Conservation (phyloP, 2,888 invertebrate genomes). For the Tiliacea aurago region DNA sequence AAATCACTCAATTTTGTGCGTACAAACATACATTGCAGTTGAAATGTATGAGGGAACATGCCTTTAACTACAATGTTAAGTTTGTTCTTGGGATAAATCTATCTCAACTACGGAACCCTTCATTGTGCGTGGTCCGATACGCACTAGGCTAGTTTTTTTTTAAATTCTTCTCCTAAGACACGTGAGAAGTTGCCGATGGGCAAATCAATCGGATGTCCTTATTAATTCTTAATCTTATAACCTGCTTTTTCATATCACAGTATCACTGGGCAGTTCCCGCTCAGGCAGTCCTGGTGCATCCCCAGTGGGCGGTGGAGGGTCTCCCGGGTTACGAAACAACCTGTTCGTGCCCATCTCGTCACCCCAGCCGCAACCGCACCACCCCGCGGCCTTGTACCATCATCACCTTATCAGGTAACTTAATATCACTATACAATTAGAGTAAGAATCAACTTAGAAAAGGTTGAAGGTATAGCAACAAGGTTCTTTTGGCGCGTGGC, state of each 20-base stretch:
- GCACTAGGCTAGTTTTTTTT: too few species aligned
- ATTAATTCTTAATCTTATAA: not conserved
- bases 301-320: slow-evolving; percentile 96
- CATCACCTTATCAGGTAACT: slow-evolving; percentile 79
- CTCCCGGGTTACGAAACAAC: slow-evolving; percentile 95
- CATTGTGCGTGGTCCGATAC: too few species aligned
- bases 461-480: not conserved
- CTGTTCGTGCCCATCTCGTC: slow-evolving; percentile 97
- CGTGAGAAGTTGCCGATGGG: not conserved
- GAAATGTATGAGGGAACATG: too few species aligned
- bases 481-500: too few species aligned
- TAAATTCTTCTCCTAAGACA: not conserved
- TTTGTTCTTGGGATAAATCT: too few species aligned
- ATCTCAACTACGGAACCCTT: too few species aligned
- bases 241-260: slow-evolving; percentile 80
- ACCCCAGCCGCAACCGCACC: slow-evolving; percentile 89
- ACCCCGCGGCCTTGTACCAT: slow-evolving; percentile 71
- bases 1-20: too few species aligned
- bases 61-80: too few species aligned
- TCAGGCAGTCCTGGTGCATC: slow-evolving; percentile 98
- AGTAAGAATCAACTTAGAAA: not conserved
- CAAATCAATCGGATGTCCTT: not conserved
- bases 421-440: too few species aligned
- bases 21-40: too few species aligned
- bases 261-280: slow-evolving; percentile 97